Base-by-base conservation (phyloP, 2,797 vertebrate species). In the Chelidonichthys spinosus region DNA sequence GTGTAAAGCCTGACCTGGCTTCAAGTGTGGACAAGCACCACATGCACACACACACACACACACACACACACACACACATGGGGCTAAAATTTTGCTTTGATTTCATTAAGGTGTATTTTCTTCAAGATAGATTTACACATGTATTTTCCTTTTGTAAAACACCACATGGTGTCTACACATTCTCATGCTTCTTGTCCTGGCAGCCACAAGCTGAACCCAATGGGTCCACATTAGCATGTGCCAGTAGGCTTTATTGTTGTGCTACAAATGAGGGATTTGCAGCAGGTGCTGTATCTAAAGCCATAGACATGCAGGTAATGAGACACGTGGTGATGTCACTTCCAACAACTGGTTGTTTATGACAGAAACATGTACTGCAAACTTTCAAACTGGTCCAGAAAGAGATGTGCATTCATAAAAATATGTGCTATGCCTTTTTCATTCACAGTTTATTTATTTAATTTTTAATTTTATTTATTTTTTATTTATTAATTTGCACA, bases 1-100 rank as follows among this genome's bases (percentile, higher is more conserved):
- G 49, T 78, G 78, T 75, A 74, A 81, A 78, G 33, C 32, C 76
- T 83, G 76, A 72, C 67, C 76, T 68, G 58, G 36, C 72, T 52
- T 78, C 5, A 70, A 63, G 33, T 58, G 32, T 17, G 33, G 43
- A 39, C 53, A 32, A 3, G 6, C 42, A 15, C 11, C 18, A 25
- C 7, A 25, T 9, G 39, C 42, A 74, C 67, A 58, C 40, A 49
- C 18, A 47, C 7, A 60, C 32, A 44, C 65, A 54, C 63, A 66
- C 7, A 25, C 25, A 25, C 25, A 25, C 25, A 25, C 25, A 25
- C 7, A 60, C 32, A 44, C 65, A 54, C 63, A 66, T 4, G 25
- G 25, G 25, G 25, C 25, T 25, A 25, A 25, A 25, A 25, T 25
- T 25, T 25, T 64, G 0, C 25, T 11, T 50, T 18, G 13, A 15